phyloP scores from a whole-genome alignment of 1,140 invertebrate genomes.

The Thereuonema tuberculata region DNA sequence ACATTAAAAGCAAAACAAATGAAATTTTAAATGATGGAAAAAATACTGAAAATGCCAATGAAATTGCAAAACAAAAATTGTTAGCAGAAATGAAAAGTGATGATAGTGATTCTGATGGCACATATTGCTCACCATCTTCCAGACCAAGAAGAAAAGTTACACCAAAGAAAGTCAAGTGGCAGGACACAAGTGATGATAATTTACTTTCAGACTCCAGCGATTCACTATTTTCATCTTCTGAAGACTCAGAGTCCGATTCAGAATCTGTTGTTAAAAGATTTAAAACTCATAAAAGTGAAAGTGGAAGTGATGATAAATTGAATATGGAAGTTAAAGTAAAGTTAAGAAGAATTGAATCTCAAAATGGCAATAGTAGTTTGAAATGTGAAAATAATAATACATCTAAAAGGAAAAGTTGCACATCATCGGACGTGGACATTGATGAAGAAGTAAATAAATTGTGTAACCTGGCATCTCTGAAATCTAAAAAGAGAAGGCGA shows the following conservation, averaged over 20 bases:
- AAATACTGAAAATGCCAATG: too few species aligned
- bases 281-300: not conserved
- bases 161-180: not conserved
- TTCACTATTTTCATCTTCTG: not conserved
- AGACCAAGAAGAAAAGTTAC: not conserved
- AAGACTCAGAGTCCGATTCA: not conserved
- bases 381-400: too few species aligned
- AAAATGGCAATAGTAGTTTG: too few species aligned
- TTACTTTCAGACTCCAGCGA: too few species aligned
- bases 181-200: too few species aligned
- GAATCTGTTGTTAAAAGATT: not conserved
- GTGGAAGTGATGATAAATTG: not conserved
- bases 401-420: too few species aligned
- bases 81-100: slow-evolving; percentile 9
- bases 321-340: not conserved
- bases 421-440: not conserved
- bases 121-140: not conserved
- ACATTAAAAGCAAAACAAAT: too few species aligned
- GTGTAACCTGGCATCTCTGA: not conserved
- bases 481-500: too few species aligned
- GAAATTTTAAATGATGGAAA: too few species aligned
- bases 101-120: not conserved
- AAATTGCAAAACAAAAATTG: not conserved
- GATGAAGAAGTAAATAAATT: not conserved
- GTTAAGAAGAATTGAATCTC: not conserved